Base-by-base conservation (phyloP, 2,888 invertebrate genomes). In the Dorcus parallelipipedus region DNA sequence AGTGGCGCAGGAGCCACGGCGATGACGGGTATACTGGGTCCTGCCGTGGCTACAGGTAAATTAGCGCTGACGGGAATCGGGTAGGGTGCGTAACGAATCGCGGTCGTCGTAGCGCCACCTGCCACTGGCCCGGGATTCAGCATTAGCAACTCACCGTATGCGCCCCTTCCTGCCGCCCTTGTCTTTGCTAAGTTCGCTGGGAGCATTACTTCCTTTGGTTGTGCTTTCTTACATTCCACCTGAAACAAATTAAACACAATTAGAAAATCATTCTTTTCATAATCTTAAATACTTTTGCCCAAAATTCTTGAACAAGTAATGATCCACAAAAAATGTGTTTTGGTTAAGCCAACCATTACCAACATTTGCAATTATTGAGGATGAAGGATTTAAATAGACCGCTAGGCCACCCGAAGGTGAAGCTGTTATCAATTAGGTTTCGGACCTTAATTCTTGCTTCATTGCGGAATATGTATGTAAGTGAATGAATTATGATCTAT, bases 191-290 rank as follows among this genome's bases (percentile, higher is more conserved):
- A 83, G 82, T 94, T 95, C 72, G 94, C 92, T 75, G 98, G 98
- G 78, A 98, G 89, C 99, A 99, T 99, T 75, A 99, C 98, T 86
- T 99, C 99, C 86, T 99, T 99, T 67, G 99, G 99, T 84, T 99
- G 99, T 77, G 99, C 99, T 83, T 98, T 98, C 89, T 98, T 98
- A 86, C 97, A 97, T 86, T 98, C 98, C 84, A 98, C 97, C 97
- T 98, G 84, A 43, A 83, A 81, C 69, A 68, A 63, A 61, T 10
- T 48, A n/a, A 59, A 38, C 3, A 33, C 26, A 33, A 4, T 33
- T 33, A 5, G 3, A 33, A 33, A 33, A 33, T 33, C 4, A 33
- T 26, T 26, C 26, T 26, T 5, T 26, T 26, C 2, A 26, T 26
- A 5, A 26, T 26, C 5, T 3, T 26, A 26, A 26, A 26, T 26